Evolutionary conservation across 2,797 vertebrate species (phyloP).

Genomic region (Onychomys leucogaster): DNA sequence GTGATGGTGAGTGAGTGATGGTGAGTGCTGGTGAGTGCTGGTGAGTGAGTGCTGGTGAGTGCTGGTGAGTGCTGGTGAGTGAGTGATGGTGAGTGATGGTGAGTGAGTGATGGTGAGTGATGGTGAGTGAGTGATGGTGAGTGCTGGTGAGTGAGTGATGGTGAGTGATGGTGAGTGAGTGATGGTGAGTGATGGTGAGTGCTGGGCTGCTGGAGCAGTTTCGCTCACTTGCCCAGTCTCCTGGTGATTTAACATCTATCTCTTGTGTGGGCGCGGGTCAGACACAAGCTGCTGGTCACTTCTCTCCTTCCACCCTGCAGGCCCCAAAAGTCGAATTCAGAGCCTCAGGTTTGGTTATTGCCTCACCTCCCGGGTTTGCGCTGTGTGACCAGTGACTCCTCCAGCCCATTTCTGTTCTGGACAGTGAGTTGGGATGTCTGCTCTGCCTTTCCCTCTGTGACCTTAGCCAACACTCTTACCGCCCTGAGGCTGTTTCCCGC

Average conservation of each 20-base stretch:
- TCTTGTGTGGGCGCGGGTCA: not conserved
- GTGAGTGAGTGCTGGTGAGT: too few relatives aligned
- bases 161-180: too few relatives aligned
- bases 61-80: too few relatives aligned
- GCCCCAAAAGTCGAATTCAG: not conserved
- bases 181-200: too few relatives aligned
- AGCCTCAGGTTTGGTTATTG: not conserved
- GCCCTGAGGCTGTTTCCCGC: conserved; percentile 63
- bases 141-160: too few relatives aligned
- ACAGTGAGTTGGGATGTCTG: not conserved
- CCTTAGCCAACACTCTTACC: conserved; percentile 10
- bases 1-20: too few relatives aligned
- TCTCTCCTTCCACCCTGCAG: not conserved
- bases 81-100: too few relatives aligned
- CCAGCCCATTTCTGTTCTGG: not conserved
- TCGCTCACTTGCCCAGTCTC: too few relatives aligned
- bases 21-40: too few relatives aligned
- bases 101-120: too few relatives aligned
- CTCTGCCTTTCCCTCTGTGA: not conserved
- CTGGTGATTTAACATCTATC: not conserved
- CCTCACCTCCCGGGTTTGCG: not conserved
- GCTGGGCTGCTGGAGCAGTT: too few relatives aligned
- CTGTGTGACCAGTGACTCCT: not conserved
- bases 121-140: too few relatives aligned
- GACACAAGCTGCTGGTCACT: not conserved